A percentile compares a stretch with the other conserved stretches of the same genome.
Conservation (phyloP, 2,888 invertebrate genomes). For the Polylopha cassiicola region DNA sequence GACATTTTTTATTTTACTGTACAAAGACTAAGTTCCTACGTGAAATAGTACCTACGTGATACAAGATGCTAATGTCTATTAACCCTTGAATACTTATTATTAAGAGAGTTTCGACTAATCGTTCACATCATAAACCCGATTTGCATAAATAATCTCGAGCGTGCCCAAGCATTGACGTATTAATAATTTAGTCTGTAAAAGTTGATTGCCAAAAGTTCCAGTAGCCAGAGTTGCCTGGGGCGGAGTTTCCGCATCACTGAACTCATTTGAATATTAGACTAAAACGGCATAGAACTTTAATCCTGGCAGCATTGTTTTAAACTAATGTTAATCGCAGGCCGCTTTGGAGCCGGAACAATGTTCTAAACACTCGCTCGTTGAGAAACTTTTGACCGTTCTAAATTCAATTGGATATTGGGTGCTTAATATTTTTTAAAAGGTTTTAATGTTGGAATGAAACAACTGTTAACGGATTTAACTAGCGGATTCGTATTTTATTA, state of each 20-base stretch:
- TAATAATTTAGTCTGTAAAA: constrained; percentile 11
- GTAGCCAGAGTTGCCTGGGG: constrained; percentile 32
- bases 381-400: constrained; percentile 3
- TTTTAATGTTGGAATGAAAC: constrained; percentile 1
- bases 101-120: too few relatives aligned
- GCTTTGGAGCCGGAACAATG: constrained; percentile 39
- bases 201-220: constrained; percentile 6
- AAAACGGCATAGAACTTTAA: constrained; percentile 43
- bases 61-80: too few relatives aligned
- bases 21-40: too few relatives aligned
- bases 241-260: constrained; percentile 46
- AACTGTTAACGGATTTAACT: too few relatives aligned
- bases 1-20: too few relatives aligned
- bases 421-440: neutral
- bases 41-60: too few relatives aligned
- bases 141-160: constrained; percentile 1
- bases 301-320: constrained; percentile 49
- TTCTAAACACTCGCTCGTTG: constrained; percentile 32
- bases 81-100: too few relatives aligned
- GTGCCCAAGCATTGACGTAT: constrained; percentile 5
- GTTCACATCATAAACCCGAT: constrained; percentile 2
- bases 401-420: neutral
- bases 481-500: too few relatives aligned
- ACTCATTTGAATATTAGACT: constrained; percentile 61
- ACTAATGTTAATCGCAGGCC: constrained; percentile 53